Conservation (phyloP, 2,797 vertebrate species). For the Pseudochirops corinnae region DNA sequence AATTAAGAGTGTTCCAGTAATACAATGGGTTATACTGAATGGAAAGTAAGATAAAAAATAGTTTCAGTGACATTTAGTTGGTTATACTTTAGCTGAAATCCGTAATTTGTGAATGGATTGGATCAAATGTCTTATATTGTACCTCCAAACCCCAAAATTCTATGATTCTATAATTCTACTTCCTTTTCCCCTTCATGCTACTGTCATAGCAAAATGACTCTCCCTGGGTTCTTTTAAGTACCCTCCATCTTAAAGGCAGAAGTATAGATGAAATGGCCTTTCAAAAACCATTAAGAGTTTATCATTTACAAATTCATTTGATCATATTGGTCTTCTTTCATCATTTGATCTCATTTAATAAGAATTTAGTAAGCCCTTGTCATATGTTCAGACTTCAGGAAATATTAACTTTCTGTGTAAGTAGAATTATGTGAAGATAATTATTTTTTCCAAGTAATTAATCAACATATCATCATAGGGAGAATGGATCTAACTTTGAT, state of each 20-base stretch:
- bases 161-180: background rate
- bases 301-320: background rate
- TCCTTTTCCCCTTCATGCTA: background rate
- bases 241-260: background rate
- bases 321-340: background rate
- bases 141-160: background rate
- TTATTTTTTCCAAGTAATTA: background rate
- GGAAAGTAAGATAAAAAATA: background rate
- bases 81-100: background rate
- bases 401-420: constrained; percentile 6
- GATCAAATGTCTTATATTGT: background rate
- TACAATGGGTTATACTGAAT: background rate
- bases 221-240: background rate
- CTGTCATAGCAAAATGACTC: background rate
- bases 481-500: background rate
- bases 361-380: background rate
- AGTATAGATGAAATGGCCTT: background rate
- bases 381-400: background rate
- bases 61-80: background rate
- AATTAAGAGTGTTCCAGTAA: background rate
- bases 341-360: background rate
- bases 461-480: background rate
- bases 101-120: background rate
- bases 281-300: background rate
- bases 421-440: background rate